phyloP scores from a whole-genome alignment of 2,888 invertebrate species.

The Phengaris alcon region DNA sequence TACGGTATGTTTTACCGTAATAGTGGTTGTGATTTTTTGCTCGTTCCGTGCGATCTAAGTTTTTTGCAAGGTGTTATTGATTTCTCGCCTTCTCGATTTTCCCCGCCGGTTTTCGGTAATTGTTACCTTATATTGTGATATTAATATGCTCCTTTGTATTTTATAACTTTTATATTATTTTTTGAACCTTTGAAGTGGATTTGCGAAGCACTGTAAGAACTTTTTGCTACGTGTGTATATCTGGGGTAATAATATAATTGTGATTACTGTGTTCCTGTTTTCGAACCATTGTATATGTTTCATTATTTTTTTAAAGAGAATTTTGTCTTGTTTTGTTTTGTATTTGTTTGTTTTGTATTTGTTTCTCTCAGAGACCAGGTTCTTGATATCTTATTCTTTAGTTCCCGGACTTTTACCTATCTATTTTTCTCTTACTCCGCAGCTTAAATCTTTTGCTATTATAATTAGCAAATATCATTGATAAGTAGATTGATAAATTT shows the following conservation, averaged over 20 bases:
- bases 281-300: not conserved
- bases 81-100: slow-evolving; percentile 37
- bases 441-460: not conserved
- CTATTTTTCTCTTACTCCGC: not conserved
- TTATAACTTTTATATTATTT: slow-evolving; percentile 23
- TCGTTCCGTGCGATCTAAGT: slow-evolving; percentile 16
- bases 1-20: not conserved
- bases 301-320: not conserved
- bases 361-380: not conserved
- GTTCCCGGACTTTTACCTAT: not conserved
- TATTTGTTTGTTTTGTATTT: too few species aligned
- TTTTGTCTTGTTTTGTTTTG: not conserved
- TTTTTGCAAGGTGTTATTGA: slow-evolving; percentile 37
- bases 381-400: not conserved
- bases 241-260: not conserved
- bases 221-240: not conserved
- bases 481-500: not conserved
- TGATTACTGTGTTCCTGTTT: not conserved
- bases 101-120: slow-evolving; percentile 31
- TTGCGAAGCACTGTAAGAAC: not conserved
- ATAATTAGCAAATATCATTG: not conserved
- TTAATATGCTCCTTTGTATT: slow-evolving; percentile 27
- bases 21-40: not conserved
- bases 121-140: slow-evolving; percentile 29
- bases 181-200: slow-evolving; percentile 2